phyloP scores from a whole-genome alignment of 1,140 invertebrate genomes.

The Drosophila prosaltans region DNA sequence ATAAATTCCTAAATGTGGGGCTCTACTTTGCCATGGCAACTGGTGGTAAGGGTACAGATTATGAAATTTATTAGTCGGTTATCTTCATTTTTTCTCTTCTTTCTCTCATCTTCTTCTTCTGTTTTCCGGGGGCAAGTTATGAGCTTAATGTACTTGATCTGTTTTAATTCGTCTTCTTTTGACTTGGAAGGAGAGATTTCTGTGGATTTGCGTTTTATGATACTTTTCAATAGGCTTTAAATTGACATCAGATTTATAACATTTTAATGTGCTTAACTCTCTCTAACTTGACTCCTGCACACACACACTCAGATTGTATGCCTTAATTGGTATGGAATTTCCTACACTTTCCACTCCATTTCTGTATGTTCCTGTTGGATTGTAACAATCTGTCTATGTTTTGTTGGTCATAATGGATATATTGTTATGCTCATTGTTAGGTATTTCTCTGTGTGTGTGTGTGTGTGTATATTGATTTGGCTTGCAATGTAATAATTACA shows the following conservation, averaged over 20 bases:
- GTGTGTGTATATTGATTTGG: slow-evolving; percentile 65
- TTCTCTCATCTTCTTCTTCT: no score
- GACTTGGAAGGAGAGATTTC: slow-evolving; percentile 53
- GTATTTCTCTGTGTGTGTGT: slow-evolving; percentile 9
- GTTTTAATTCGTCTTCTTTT: slow-evolving; percentile 66
- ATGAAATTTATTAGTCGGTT: slow-evolving; percentile 70
- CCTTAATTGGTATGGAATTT: slow-evolving; percentile 14
- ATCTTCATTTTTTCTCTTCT: slow-evolving; percentile 35
- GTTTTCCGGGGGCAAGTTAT: slow-evolving; percentile 45
- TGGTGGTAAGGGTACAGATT: slow-evolving; percentile 46
- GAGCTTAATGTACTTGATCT: slow-evolving; percentile 62
- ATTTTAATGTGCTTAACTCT: background rate
- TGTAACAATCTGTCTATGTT: background rate
- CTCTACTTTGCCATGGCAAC: slow-evolving; percentile 3
- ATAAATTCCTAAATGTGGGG: background rate
- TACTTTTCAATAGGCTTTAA: background rate
- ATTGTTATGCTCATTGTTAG: slow-evolving; percentile 1
- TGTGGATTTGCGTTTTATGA: slow-evolving; percentile 3
- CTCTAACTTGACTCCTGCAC: background rate
- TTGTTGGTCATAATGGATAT: slow-evolving; percentile 8
- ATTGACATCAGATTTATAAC: background rate
- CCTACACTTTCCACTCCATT: background rate
- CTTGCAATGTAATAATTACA: slow-evolving; percentile 72
- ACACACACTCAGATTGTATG: background rate
- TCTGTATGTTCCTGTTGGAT: background rate